phyloP scores from a whole-genome alignment of 1,140 invertebrate species.

The Samia ricini region DNA sequence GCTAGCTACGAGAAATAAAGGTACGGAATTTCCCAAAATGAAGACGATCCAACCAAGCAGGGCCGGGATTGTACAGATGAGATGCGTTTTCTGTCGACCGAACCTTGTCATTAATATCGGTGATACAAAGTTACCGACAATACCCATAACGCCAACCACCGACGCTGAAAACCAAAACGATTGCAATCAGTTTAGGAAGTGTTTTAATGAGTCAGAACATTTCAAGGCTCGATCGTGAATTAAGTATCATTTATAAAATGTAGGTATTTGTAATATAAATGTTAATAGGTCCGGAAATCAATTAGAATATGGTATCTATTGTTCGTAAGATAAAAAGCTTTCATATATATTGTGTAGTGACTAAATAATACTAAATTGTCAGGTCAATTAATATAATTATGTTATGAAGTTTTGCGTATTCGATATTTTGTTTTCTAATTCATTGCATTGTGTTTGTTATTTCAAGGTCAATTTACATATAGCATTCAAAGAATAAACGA shows the following conservation, averaged over 20 bases:
- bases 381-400: background rate
- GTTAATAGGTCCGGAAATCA: background rate
- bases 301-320: background rate
- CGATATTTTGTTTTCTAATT: no score
- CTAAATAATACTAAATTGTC: background rate
- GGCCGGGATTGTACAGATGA: slow-evolving; percentile 59
- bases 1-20: slow-evolving; percentile 54
- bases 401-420: no score
- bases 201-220: background rate
- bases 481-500: no score
- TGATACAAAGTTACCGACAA: slow-evolving; percentile 67
- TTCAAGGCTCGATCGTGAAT: background rate
- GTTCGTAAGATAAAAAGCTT: background rate
- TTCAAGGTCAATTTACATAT: no score
- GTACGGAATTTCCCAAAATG: slow-evolving; percentile 52
- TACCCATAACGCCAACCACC: slow-evolving; percentile 61
- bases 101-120: slow-evolving; percentile 61
- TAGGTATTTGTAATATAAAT: background rate
- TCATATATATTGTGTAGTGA: background rate
- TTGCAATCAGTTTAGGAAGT: background rate
- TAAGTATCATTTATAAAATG: background rate
- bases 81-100: slow-evolving; percentile 61
- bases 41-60: slow-evolving; percentile 64
- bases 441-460: no score
- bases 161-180: slow-evolving; percentile 52